Evolutionary conservation across 2,113 vertebrate genomes (phyloP).

Genomic region (Silurus asotus): DNA sequence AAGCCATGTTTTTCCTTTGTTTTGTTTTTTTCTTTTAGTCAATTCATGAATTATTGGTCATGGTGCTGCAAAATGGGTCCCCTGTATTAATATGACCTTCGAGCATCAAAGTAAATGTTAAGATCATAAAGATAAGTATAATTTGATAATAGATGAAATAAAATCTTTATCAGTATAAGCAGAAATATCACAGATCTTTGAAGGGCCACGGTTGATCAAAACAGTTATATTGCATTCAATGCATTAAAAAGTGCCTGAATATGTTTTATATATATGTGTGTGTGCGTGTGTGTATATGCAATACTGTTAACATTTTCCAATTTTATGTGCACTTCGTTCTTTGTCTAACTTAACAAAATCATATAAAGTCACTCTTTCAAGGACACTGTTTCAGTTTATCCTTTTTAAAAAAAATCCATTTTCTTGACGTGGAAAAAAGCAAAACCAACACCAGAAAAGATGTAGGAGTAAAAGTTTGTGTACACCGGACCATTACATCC

Average conservation of each 20-base stretch:
- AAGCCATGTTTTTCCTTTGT: constrained; percentile 70
- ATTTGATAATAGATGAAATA: constrained; percentile 1
- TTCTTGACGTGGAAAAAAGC: background rate
- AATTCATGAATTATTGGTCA: constrained; percentile 53
- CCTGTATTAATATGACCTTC: constrained; percentile 21
- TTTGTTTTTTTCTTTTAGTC: constrained; percentile 56
- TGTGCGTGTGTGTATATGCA: constrained; percentile 50
- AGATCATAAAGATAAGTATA: background rate
- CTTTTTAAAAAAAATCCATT: background rate
- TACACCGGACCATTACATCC: background rate
- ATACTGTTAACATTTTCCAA: constrained; percentile 56
- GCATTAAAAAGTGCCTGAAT: constrained; percentile 58
- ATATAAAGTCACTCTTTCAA: constrained; percentile 59
- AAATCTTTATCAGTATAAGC: background rate
- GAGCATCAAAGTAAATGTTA: constrained; percentile 22
- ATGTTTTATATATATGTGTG: constrained; percentile 47
- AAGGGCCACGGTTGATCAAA: constrained; percentile 5
- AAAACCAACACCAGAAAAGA: background rate
- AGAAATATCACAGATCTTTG: background rate
- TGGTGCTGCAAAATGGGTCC: constrained; percentile 53
- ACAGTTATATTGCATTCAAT: constrained; percentile 43
- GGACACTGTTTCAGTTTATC: constrained; percentile 1
- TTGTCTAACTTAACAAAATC: constrained; percentile 58
- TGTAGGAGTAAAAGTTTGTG: background rate
- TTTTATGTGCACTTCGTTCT: constrained; percentile 61